Evolutionary conservation across 2,888 invertebrate species (phyloP).

Genomic region (Asteroscopus sphinx): DNA sequence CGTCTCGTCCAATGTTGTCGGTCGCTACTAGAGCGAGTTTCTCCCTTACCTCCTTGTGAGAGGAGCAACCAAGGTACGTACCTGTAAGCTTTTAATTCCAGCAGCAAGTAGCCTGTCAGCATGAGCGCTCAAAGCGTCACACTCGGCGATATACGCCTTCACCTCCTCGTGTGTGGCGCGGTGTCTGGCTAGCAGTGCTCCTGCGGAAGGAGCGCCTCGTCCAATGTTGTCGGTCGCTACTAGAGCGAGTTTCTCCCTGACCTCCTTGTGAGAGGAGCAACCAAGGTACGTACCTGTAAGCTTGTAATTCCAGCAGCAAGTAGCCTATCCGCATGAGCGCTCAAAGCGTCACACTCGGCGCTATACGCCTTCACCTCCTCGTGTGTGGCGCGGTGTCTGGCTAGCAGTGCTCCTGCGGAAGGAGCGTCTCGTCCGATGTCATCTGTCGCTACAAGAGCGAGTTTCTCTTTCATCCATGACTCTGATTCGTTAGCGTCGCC

Average conservation of each 20-base stretch:
- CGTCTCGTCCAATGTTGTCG: too few relatives aligned
- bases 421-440: slow-evolving; percentile 99
- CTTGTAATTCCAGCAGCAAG: slow-evolving; percentile 92
- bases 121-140: too few relatives aligned
- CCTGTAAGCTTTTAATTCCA: too few relatives aligned
- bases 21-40: too few relatives aligned
- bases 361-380: slow-evolving; percentile 97
- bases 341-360: slow-evolving; percentile 95
- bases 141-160: too few relatives aligned
- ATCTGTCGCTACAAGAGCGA: slow-evolving; percentile 95
- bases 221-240: slow-evolving; percentile 97
- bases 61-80: too few relatives aligned
- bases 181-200: too few relatives aligned
- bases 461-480: slow-evolving; percentile 99
- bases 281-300: slow-evolving; percentile 57
- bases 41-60: too few relatives aligned
- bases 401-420: slow-evolving; percentile 96
- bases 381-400: slow-evolving; percentile 95
- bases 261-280: too few relatives aligned
- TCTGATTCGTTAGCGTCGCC: slow-evolving; percentile 99
- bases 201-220: too few relatives aligned
- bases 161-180: too few relatives aligned
- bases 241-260: slow-evolving; percentile 98
- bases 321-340: slow-evolving; percentile 94
- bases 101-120: too few relatives aligned